Conservation (phyloP, 2,888 invertebrate genomes). For the Gortyna flavago region DNA sequence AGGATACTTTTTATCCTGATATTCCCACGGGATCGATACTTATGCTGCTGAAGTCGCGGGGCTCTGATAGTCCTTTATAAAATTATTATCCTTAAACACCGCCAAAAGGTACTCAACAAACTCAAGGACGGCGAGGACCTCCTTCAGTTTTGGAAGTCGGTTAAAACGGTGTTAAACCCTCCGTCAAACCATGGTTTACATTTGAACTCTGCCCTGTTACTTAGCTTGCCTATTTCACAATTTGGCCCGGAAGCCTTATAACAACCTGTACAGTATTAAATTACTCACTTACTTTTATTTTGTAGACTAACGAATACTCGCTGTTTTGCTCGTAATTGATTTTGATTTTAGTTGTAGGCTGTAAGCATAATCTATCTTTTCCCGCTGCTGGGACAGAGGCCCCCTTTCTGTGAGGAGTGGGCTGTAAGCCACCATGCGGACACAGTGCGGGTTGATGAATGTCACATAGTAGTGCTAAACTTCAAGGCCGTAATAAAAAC, state of each 20-base stretch:
- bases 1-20: no score
- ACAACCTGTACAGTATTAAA: conserved; percentile 39
- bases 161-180: not conserved
- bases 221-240: conserved; percentile 31
- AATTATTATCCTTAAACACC: not conserved
- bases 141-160: not conserved
- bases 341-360: not conserved
- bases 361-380: no score
- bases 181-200: not conserved
- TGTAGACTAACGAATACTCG: conserved; percentile 1
- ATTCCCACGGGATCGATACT: no score
- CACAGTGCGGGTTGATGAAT: no score
- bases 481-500: no score
- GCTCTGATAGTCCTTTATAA: not conserved
- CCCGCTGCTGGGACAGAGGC: no score
- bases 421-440: no score
- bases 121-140: not conserved
- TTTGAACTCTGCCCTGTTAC: conserved; percentile 5
- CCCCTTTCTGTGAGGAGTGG: no score
- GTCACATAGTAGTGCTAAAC: no score
- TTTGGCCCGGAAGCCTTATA: conserved; percentile 51
- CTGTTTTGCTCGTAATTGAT: conserved; percentile 3
- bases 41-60: no score
- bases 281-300: conserved; percentile 25
- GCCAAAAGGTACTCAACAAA: not conserved